Evolutionary conservation across 1,140 invertebrate species (phyloP).

Genomic region (Drosophila sp.): DNA sequence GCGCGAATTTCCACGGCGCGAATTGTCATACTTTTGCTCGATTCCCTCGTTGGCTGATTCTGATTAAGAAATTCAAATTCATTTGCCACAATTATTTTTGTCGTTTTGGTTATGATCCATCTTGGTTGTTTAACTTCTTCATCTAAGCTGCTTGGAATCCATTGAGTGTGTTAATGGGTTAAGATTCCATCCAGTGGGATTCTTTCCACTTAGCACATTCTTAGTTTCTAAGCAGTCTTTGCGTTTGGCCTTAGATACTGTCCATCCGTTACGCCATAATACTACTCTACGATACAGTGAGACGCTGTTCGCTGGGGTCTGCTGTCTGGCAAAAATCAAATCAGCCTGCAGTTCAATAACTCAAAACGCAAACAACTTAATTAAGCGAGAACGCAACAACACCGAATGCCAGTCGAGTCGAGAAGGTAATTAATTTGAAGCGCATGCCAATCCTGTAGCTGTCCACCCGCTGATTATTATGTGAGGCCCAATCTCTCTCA

Average conservation of each 20-base stretch:
- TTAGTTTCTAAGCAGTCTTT: background rate
- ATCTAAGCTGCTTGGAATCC: background rate
- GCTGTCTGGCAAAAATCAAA: conserved; percentile 49
- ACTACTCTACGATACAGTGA: background rate
- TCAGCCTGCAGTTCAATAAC: conserved; percentile 69
- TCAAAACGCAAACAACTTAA: conserved; percentile 78
- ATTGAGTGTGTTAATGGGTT: background rate
- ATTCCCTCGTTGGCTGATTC: too few species aligned
- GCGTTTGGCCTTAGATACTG: background rate
- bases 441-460: conserved; percentile 78
- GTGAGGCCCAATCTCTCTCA: conserved; percentile 47
- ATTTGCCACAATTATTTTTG: too few species aligned
- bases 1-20: too few species aligned
- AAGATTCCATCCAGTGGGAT: background rate
- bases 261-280: too few species aligned
- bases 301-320: background rate
- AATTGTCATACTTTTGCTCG: too few species aligned
- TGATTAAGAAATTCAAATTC: too few species aligned
- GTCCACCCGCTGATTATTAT: conserved; percentile 81
- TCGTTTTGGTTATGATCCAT: too few species aligned
- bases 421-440: conserved; percentile 73
- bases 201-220: background rate
- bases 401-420: conserved; percentile 30
- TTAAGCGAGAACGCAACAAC: conserved; percentile 46
- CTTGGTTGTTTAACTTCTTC: too few species aligned